These are phyloP conservation scores for Lepidurus apus DNA, from an alignment of 1,140 invertebrate species.

Conservation along the genomic window DNA sequence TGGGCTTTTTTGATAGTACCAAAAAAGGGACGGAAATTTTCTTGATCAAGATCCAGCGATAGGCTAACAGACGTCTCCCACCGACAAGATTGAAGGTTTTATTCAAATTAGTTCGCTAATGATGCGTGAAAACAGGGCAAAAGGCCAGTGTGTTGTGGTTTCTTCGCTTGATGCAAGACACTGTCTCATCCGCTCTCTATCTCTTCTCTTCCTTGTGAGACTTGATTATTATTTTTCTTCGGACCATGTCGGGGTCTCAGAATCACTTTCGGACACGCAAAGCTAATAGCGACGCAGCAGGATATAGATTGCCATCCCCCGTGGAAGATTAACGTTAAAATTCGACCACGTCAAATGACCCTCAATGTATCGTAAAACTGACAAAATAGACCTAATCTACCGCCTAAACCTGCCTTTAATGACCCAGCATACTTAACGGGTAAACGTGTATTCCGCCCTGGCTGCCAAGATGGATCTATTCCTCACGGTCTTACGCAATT, in stretches of 20 bases:
- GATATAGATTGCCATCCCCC: not conserved
- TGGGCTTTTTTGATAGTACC: not conserved
- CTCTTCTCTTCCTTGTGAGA: not conserved
- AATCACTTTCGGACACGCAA: constrained; percentile 18
- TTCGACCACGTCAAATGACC: constrained; percentile 13
- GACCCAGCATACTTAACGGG: not conserved
- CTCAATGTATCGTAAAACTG: constrained; percentile 15
- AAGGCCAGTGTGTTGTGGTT: constrained; percentile 8
- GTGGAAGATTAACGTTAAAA: not conserved
- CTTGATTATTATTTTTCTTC: not conserved
- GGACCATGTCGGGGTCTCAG: not conserved
- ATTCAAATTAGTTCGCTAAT: constrained; percentile 8
- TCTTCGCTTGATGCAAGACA: not conserved
- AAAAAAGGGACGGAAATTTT: not conserved
- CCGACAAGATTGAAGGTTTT: constrained; percentile 15
- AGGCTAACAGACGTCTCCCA: not conserved
- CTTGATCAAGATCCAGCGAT: not conserved
- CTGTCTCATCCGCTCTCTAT: not conserved
- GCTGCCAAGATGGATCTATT: not conserved
- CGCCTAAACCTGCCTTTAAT: constrained; percentile 10
- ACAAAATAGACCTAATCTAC: not conserved
- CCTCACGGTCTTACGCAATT: not conserved
- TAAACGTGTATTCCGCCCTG: not conserved
- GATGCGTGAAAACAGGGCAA: constrained; percentile 7
- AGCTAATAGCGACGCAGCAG: constrained; percentile 8